Evolutionary conservation across 2,888 invertebrate genomes (phyloP).

Genomic region (Ischnus inquisitorius): DNA sequence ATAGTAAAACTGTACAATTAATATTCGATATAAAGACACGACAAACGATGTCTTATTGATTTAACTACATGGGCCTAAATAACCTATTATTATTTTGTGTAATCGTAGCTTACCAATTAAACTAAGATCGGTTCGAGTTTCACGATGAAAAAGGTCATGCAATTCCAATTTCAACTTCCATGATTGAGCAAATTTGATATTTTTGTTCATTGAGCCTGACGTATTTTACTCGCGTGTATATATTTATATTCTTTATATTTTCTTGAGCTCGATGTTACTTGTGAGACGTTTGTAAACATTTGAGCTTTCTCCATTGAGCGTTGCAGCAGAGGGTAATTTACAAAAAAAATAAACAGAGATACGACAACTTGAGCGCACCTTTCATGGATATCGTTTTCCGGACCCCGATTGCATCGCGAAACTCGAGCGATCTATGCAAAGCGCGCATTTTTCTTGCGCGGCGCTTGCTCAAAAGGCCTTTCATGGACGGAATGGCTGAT

Average conservation of each 20-base stretch:
- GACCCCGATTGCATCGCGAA: constrained; percentile 56
- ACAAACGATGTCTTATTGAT: neutral
- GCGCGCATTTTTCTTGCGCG: constrained; percentile 66
- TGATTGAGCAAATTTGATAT: constrained; percentile 64
- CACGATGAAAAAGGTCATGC: constrained; percentile 13
- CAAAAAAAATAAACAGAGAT: neutral
- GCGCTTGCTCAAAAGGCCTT: constrained; percentile 81
- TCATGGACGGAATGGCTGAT: constrained; percentile 84
- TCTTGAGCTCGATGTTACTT: constrained; percentile 29
- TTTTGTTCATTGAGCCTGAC: constrained; percentile 52
- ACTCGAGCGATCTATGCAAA: constrained; percentile 80
- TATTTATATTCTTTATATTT: constrained; percentile 40
- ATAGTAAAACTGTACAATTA: constrained; percentile 33
- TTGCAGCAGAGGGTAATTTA: neutral
- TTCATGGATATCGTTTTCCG: constrained; percentile 19
- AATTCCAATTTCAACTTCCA: constrained; percentile 30
- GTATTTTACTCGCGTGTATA: constrained; percentile 42
- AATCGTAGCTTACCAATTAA: constrained; percentile 57
- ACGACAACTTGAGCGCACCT: constrained; percentile 45
- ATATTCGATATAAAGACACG: constrained; percentile 33
- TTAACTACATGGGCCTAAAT: neutral
- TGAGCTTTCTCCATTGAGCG: constrained; percentile 61
- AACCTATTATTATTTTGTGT: constrained; percentile 13
- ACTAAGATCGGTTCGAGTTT: constrained; percentile 67
- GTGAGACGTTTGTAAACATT: constrained; percentile 16